These are phyloP conservation scores for Cecidostiba fungosa DNA, from an alignment of 2,888 invertebrate genomes.

Conservation along the genomic window DNA sequence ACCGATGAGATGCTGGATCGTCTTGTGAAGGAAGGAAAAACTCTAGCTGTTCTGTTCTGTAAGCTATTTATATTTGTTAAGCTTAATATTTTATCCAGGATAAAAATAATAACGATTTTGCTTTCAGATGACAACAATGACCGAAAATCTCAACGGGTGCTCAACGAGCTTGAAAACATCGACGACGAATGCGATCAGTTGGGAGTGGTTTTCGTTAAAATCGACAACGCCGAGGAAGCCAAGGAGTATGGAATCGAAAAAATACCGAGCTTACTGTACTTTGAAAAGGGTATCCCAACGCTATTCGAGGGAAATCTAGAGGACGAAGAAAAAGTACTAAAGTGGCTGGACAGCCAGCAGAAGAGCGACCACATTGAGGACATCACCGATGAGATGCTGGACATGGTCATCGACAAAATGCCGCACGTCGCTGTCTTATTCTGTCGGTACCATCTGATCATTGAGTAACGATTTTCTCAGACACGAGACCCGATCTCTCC, in stretches of 20 bases:
- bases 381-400: constrained; percentile 96
- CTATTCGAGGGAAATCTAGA: constrained; percentile 91
- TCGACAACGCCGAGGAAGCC: constrained; percentile 94
- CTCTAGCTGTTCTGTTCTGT: constrained; percentile 95
- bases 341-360: constrained; percentile 92
- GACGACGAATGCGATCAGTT: constrained; percentile 95
- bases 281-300: constrained; percentile 93
- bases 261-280: constrained; percentile 92
- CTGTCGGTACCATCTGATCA: constrained; percentile 85
- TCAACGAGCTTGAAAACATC: constrained; percentile 95
- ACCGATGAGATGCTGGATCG: constrained; percentile 96
- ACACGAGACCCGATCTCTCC: neutral
- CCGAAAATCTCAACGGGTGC: constrained; percentile 90
- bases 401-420: constrained; percentile 93
- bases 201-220: constrained; percentile 95
- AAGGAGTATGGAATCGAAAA: constrained; percentile 95
- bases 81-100: too few species aligned
- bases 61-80: too few species aligned
- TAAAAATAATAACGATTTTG: too few species aligned
- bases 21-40: constrained; percentile 93
- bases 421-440: constrained; percentile 94
- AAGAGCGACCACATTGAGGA: constrained; percentile 96
- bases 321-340: constrained; percentile 93
- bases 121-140: constrained; percentile 92
- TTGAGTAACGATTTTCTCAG: neutral